Percentiles rank a stretch among this genome's conserved stretches.
These are phyloP conservation scores for Amniataba percoides DNA, from an alignment of 2,797 vertebrate species.

Conservation along the genomic window DNA sequence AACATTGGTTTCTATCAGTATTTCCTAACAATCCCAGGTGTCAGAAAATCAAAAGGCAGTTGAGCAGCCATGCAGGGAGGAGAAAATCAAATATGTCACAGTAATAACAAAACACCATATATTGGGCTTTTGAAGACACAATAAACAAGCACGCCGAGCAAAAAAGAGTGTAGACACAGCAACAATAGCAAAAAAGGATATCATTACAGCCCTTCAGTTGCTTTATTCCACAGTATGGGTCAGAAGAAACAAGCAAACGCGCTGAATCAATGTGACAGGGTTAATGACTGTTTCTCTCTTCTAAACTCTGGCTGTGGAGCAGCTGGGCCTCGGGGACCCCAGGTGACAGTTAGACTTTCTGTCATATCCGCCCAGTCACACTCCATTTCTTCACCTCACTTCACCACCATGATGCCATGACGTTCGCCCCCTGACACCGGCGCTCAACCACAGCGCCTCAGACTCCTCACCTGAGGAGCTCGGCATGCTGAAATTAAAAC, in stretches of 20 bases:
- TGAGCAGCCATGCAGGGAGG: constrained; percentile 61
- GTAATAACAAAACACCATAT: constrained; percentile 71
- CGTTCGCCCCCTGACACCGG: constrained; percentile 44
- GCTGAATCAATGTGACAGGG: constrained; percentile 82
- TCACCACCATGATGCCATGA: constrained; percentile 40
- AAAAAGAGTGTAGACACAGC: constrained; percentile 43
- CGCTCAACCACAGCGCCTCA: constrained; percentile 39
- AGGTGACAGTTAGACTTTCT: constrained; percentile 81
- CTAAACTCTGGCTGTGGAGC: constrained; percentile 75
- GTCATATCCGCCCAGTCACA: constrained; percentile 80
- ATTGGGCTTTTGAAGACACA: constrained; percentile 66
- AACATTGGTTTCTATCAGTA: constrained; percentile 68
- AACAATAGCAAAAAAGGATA: constrained; percentile 55
- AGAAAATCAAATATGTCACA: constrained; percentile 77
- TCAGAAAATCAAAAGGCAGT: constrained; percentile 75
- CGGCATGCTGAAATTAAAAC: constrained; percentile 29
- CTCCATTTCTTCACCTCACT: constrained; percentile 75
- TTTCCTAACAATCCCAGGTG: constrained; percentile 74
- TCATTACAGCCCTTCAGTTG: constrained; percentile 58
- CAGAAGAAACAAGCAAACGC: constrained; percentile 68
- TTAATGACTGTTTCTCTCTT: constrained; percentile 81
- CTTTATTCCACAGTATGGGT: constrained; percentile 70
- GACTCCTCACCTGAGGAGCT: constrained; percentile 55
- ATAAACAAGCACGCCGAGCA: constrained; percentile 64
- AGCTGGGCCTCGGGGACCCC: constrained; percentile 74